phyloP scores from a whole-genome alignment of 2,888 invertebrate genomes.

The Lamproptera curius region DNA sequence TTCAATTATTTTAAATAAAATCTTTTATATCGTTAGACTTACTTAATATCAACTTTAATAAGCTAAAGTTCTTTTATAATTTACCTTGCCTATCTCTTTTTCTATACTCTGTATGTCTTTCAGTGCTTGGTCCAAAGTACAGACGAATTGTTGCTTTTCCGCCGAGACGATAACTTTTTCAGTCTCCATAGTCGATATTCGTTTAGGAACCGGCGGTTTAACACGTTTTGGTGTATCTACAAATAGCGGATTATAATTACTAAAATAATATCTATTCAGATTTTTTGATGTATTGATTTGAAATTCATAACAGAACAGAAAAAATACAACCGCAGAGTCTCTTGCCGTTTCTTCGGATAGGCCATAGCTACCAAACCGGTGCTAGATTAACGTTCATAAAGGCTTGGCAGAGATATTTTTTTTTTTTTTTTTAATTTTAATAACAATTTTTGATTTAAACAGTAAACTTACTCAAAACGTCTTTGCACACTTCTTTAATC shows the following conservation, averaged over 20 bases:
- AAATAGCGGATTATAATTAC: too few species aligned
- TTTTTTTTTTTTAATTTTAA: too few species aligned
- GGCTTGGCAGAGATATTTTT: too few species aligned
- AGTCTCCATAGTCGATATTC: background rate
- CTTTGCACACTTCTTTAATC: slow-evolving; percentile 24
- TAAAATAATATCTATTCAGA: too few species aligned
- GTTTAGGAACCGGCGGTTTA: slow-evolving; percentile 8
- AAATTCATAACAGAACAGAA: too few species aligned
- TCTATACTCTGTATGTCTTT: slow-evolving; percentile 27
- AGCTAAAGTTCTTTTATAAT: background rate
- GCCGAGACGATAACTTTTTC: background rate
- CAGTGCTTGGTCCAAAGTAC: slow-evolving; percentile 27
- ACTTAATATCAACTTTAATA: background rate
- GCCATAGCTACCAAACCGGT: too few species aligned
- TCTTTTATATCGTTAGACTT: background rate
- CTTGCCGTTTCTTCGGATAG: too few species aligned
- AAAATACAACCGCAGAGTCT: too few species aligned
- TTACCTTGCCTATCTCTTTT: slow-evolving; percentile 32
- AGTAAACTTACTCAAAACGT: slow-evolving; percentile 21
- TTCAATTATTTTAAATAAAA: background rate
- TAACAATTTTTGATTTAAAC: too few species aligned
- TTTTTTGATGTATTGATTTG: too few species aligned
- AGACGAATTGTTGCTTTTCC: slow-evolving; percentile 21
- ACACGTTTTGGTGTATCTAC: slow-evolving; percentile 5
- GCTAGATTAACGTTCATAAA: too few species aligned